phyloP scores from a whole-genome alignment of 2,113 vertebrate genomes.

The Orthonyx spaldingii region DNA sequence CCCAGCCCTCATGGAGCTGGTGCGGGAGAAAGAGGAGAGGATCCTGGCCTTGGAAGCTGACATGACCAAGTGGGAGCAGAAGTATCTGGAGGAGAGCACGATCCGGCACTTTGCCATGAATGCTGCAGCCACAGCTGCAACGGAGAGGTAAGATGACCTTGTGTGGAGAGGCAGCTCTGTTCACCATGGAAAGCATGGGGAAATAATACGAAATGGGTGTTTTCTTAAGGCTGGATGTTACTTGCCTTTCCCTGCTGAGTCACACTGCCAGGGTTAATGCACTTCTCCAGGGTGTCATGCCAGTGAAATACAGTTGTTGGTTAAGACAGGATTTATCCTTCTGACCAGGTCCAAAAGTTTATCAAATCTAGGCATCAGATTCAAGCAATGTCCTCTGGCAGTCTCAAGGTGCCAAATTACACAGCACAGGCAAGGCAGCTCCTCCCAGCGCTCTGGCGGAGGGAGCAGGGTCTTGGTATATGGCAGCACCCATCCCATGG shows the following conservation, averaged over 20 bases:
- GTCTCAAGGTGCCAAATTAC: neutral
- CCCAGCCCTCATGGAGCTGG: conserved; percentile 80
- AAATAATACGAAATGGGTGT: neutral
- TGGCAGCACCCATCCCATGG: neutral
- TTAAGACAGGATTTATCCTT: neutral
- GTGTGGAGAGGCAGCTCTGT: neutral
- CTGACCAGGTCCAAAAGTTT: neutral
- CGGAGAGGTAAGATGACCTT: conserved; percentile 71
- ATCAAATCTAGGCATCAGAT: neutral
- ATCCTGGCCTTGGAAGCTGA: conserved; percentile 84
- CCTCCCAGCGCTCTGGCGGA: accelerated
- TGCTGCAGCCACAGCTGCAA: conserved; percentile 69
- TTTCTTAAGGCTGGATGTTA: neutral
- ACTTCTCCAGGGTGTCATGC: accelerated
- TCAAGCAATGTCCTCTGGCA: neutral
- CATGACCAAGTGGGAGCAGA: conserved; percentile 89
- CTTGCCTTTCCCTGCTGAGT: neutral
- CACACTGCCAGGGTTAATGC: accelerated
- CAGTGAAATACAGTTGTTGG: neutral
- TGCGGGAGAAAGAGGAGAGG: conserved; percentile 84
- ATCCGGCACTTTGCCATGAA: conserved; percentile 86
- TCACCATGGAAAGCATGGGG: neutral
- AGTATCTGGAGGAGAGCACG: conserved; percentile 84
- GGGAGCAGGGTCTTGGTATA: neutral
- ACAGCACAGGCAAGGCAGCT: neutral